Evolutionary conservation across 1,140 invertebrate genomes (phyloP).

Genomic region (Sarcophaga bullata): DNA sequence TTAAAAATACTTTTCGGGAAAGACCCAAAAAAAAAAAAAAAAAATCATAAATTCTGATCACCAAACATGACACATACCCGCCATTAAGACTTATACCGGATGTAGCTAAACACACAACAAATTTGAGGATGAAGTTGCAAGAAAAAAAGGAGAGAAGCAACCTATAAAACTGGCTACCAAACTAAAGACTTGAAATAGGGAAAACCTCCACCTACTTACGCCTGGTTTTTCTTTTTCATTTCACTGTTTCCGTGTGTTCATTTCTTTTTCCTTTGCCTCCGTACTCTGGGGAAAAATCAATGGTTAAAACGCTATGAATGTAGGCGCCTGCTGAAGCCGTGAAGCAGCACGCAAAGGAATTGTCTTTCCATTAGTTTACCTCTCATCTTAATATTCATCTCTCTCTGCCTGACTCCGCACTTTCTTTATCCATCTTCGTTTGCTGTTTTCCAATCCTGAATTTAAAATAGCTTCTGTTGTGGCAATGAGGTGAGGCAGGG

Average conservation of each 20-base stretch:
- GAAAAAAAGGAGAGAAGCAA: neutral
- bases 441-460: too few species aligned
- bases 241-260: too few species aligned
- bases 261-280: neutral
- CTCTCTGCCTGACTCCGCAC: neutral
- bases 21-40: neutral
- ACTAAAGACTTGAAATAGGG: too few species aligned
- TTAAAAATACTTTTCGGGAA: neutral
- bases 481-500: too few species aligned
- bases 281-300: conserved; percentile 18
- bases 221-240: too few species aligned
- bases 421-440: too few species aligned
- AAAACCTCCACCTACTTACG: neutral
- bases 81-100: neutral
- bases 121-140: conserved; percentile 7
- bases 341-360: neutral
- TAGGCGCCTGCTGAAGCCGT: neutral
- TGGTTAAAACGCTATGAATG: neutral
- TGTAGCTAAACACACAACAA: neutral
- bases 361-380: neutral
- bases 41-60: neutral
- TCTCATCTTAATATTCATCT: too few species aligned
- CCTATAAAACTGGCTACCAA: neutral
- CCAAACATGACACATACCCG: neutral
- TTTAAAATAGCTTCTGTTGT: too few species aligned